Base-by-base conservation (phyloP, 2,888 invertebrate species). In the Himalopsyche anomala region DNA sequence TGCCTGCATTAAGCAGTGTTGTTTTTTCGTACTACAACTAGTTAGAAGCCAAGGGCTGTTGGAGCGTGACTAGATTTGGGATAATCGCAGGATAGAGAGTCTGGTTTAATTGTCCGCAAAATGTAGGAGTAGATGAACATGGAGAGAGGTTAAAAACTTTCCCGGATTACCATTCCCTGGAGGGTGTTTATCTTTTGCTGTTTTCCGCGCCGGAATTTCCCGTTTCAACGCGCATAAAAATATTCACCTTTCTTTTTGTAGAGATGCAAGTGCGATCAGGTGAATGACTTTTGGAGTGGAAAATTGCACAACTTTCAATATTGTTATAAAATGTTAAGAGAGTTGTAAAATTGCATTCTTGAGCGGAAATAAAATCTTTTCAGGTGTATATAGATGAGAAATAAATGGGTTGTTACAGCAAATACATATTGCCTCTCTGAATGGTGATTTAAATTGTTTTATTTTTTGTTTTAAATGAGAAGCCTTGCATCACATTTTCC, bases 131-230 rank as follows among this genome's bases (percentile, higher is more conserved):
- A 62, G 62, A 62, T 11, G 28, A 62, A 62, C 62, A 62, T 62
- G 80, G 80, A 80, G 62, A 80, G 80, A 36, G 80, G 40, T 38
- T 80, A 40, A 80, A 80, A 80, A 80, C 80, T 80, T 80, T 80
- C 28, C 80, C 40, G 80, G 80, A 80, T 80, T 80, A 80, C 80
- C 38, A 38, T 80, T 80, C 80, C 80, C 80, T n/a, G 40, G 42
- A 42, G 80, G 40, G 40, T 80, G 80, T 80, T 80, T 80, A 80
- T 42, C 80, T 80, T 79, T 80, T 80, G 80, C n/a, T 80, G 42
- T 80, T 38, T 62, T 62, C 62, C 62, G 28, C 62, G 5, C 62
- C 62, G 62, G 62, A 62, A n/a, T 62, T 62, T 11, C 62, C 19
- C 62, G 28, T 62, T 62, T 62, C 62, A 28, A 62, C 62, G 62